Evolutionary conservation across 1,140 invertebrate genomes (phyloP).

Genomic region (Drosophila kurseongensis): DNA sequence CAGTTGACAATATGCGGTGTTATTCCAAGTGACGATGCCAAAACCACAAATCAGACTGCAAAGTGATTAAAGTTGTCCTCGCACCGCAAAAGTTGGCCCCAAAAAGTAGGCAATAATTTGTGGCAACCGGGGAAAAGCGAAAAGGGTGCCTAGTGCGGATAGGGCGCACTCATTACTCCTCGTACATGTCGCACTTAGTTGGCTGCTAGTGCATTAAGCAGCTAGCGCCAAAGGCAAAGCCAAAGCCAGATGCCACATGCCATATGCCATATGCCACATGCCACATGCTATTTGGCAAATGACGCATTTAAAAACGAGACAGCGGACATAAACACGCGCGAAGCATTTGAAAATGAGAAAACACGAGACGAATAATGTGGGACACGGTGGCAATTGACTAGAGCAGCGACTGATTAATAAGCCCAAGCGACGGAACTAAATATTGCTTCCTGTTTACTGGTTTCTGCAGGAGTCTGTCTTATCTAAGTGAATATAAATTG

Average conservation of each 20-base stretch:
- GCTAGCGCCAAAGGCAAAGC: neutral
- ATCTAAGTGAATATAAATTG: too few species aligned
- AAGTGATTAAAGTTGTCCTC: constrained; percentile 49
- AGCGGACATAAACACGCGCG: constrained; percentile 9
- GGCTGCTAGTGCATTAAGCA: constrained; percentile 29
- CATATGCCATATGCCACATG: constrained; percentile 14
- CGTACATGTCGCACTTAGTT: constrained; percentile 28
- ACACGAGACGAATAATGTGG: constrained; percentile 6
- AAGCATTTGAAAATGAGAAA: constrained; percentile 28
- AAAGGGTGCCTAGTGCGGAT: neutral
- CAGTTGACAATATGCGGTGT: constrained; percentile 30
- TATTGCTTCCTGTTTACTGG: neutral
- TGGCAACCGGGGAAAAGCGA: neutral
- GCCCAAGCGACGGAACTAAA: neutral
- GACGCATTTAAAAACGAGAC: constrained; percentile 13
- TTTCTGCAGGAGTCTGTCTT: neutral
- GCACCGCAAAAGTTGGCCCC: constrained; percentile 17
- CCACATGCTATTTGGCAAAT: constrained; percentile 31
- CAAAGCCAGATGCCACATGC: too few species aligned
- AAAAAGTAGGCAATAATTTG: constrained; percentile 44
- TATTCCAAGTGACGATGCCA: constrained; percentile 17
- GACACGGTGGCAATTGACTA: neutral
- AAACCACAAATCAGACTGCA: constrained; percentile 46
- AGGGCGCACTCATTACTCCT: constrained; percentile 34
- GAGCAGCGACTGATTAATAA: neutral